A percentile compares a stretch with the other conserved stretches of the same genome.
phyloP scores from a whole-genome alignment of 2,113 vertebrate genomes.

The Rhinoderma darwinii region DNA sequence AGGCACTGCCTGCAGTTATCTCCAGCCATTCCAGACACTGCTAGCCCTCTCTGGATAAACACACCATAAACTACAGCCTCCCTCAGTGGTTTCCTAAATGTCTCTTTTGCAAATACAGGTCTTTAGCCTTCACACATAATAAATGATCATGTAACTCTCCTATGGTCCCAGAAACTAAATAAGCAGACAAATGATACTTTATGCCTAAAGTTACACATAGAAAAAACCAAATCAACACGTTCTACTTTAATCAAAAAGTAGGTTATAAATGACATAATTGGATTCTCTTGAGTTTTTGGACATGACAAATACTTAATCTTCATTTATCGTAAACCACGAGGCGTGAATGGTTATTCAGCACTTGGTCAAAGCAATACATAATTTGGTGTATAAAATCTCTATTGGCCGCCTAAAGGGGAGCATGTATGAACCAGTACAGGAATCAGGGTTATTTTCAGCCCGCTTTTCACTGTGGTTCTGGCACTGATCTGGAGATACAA shows the following conservation, averaged over 20 bases:
- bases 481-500: no score
- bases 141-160: background rate
- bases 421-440: no score
- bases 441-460: no score
- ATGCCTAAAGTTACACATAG: background rate
- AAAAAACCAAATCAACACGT: background rate
- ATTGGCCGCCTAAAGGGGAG: no score
- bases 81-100: constrained; percentile 9
- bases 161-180: background rate
- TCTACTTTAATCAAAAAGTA: background rate
- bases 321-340: background rate
- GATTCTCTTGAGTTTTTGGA: background rate
- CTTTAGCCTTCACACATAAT: constrained; percentile 20
- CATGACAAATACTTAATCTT: background rate
- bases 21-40: constrained; percentile 29
- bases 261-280: background rate
- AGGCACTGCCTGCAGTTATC: constrained; percentile 56
- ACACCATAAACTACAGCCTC: constrained; percentile 44
- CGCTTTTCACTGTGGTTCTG: no score
- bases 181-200: constrained; percentile 11
- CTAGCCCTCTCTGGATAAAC: constrained; percentile 25
- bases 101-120: background rate
- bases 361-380: no score
- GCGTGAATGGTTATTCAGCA: background rate
- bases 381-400: background rate